A percentile compares a stretch with the other conserved stretches of the same genome.
phyloP scores from a whole-genome alignment of 2,888 invertebrate genomes.

The Mesorhabditis belari region DNA sequence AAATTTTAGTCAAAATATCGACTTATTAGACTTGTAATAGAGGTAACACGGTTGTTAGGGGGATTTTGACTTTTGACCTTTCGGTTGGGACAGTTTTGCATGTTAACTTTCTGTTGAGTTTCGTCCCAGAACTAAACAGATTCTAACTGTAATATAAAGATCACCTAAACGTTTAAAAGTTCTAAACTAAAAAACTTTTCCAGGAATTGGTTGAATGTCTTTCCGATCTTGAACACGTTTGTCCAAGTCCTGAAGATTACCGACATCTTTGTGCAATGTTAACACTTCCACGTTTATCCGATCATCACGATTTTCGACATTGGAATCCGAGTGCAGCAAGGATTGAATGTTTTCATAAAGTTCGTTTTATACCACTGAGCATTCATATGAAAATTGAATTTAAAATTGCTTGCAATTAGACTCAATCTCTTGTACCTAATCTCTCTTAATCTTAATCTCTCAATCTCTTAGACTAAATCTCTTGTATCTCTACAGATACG shows the following conservation, averaged over 20 bases:
- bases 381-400: neutral
- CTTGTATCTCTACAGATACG: no score
- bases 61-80: neutral
- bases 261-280: constrained; percentile 81
- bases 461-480: no score
- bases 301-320: constrained; percentile 83
- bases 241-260: constrained; percentile 79
- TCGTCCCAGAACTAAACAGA: neutral
- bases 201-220: constrained; percentile 81
- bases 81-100: no score
- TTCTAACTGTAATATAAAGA: neutral
- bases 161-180: neutral
- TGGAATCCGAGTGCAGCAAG: constrained; percentile 92
- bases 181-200: neutral
- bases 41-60: neutral
- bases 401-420: no score
- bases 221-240: constrained; percentile 77
- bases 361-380: neutral
- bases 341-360: constrained; percentile 76
- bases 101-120: neutral
- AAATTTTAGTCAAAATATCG: neutral
- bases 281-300: constrained; percentile 82
- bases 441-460: no score
- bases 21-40: neutral
- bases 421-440: no score